These are phyloP conservation scores for Diprion similis DNA, from an alignment of 1,140 invertebrate genomes.

Conservation along the genomic window DNA sequence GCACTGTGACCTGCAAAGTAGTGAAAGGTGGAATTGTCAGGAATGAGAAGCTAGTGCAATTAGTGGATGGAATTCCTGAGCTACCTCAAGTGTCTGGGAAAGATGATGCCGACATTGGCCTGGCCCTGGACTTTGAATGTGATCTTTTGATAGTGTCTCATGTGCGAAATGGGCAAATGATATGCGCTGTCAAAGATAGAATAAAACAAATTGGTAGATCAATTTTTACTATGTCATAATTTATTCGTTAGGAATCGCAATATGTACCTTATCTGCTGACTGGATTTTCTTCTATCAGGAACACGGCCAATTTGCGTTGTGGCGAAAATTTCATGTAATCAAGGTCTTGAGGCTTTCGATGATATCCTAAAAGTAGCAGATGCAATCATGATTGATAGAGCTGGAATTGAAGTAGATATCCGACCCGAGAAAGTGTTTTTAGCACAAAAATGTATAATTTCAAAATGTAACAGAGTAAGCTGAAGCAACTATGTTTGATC, in stretches of 20 bases:
- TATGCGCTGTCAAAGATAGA: constrained; percentile 28
- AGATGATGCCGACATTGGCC: constrained; percentile 26
- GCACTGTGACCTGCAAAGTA: constrained; percentile 24
- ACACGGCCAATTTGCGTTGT: constrained; percentile 29
- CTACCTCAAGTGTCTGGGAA: constrained; percentile 28
- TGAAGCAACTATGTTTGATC: neutral
- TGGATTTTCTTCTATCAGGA: constrained; percentile 18
- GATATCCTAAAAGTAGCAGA: constrained; percentile 67
- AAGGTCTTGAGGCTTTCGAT: constrained; percentile 68
- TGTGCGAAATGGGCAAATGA: constrained; percentile 25
- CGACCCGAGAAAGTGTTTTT: constrained; percentile 76
- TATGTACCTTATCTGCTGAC: too few relatives aligned
- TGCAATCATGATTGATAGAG: constrained; percentile 71
- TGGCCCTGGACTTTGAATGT: constrained; percentile 30
- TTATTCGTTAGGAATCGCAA: too few relatives aligned
- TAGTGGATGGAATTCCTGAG: constrained; percentile 25
- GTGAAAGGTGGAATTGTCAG: constrained; percentile 28
- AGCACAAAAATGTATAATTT: constrained; percentile 74
- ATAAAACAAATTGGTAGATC: constrained; percentile 23
- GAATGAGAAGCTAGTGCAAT: constrained; percentile 24
- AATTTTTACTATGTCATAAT: too few relatives aligned
- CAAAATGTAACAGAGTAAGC: constrained; percentile 53
- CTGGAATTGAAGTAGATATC: constrained; percentile 71
- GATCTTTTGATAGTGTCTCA: constrained; percentile 36
- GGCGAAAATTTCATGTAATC: constrained; percentile 69